These are phyloP conservation scores for Tetranychus urticae DNA, from an alignment of 1,140 invertebrate genomes.

Conservation along the genomic window DNA sequence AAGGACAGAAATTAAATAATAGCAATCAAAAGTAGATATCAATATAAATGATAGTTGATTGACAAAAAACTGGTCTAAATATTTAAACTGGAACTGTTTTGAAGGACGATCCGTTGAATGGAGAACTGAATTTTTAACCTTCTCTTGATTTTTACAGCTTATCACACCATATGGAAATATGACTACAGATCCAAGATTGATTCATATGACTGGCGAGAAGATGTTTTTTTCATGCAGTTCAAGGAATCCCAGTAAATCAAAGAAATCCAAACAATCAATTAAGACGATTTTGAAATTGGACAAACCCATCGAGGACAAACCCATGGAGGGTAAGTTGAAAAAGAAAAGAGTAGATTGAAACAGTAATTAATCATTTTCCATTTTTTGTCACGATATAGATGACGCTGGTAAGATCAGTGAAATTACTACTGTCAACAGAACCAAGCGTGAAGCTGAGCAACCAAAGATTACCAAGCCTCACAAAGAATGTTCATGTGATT, in stretches of 20 bases:
- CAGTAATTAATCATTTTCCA: neutral
- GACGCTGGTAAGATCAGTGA: too few relatives aligned
- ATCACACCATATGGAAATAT: conserved; percentile 39
- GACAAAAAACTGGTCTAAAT: too few relatives aligned
- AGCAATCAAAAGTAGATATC: too few relatives aligned
- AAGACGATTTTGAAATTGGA: neutral
- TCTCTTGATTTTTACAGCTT: conserved; percentile 6
- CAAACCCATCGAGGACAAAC: neutral
- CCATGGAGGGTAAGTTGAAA: neutral
- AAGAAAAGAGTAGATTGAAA: neutral
- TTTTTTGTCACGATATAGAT: neutral
- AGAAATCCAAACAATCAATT: neutral
- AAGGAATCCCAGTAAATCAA: neutral
- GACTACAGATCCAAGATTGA: conserved; percentile 40
- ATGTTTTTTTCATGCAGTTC: conserved; percentile 51
- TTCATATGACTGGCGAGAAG: conserved; percentile 49
- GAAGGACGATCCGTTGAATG: neutral
- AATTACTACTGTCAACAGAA: neutral
- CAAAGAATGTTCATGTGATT: conserved; percentile 4
- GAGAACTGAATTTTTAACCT: neutral
- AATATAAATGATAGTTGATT: too few relatives aligned
- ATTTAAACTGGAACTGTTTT: too few relatives aligned
- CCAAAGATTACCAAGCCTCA: neutral
- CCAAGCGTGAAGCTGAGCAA: neutral
- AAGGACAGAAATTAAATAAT: too few relatives aligned